Evolutionary conservation across 2,888 invertebrate genomes (phyloP), one percentile per base, ranked within the genome.

Genomic region (Helicoverpa assulta): DNA sequence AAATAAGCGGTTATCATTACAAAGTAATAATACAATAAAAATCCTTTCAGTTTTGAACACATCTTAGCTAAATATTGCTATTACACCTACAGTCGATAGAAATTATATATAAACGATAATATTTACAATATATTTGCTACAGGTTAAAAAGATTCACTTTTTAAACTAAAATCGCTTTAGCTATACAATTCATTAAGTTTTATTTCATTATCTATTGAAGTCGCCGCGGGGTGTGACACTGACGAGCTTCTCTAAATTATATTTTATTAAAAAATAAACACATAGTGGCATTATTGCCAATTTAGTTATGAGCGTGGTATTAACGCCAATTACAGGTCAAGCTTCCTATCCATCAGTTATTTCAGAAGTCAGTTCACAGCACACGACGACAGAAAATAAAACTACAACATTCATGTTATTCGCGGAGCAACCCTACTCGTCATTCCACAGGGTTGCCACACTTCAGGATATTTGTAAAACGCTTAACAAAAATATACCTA

Each of bases 31-130:
- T 89, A 89, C 82, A 84, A 84, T 83, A 92, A 91, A 88, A 91
- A 92, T 89, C 88, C 86, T 90, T 90, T 91, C 90, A 86, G 89
- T 89, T 93, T 92, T 94, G 95, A 95, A 95, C 95, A 94, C 94
- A 93, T 94, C 94, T 94, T 95, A 95, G 92, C 94, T 95, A 95
- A 88, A 91, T 93, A 94, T 94, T 92, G 92, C 94, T 94, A 95
- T 86, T 88, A 88, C 88, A 89, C 82, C 90, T 92, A 92, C 87
- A 83, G 85, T 89, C 86, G 88, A 92, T 94, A 94, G 88, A 93
- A 93, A 93, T 79, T 8, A 83, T 81, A 88, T 88, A 90, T 85
- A 89, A 89, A 89, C 88, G 87, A 89, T 90, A 88, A 84, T 85
- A 93, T 94, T 89, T 94, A 94, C 93, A 94, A 87, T 88, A 86